Percentiles rank a stretch among this genome's conserved stretches.
Evolutionary conservation across 2,888 invertebrate genomes (phyloP).

Genomic region (Serrognathus titanus): DNA sequence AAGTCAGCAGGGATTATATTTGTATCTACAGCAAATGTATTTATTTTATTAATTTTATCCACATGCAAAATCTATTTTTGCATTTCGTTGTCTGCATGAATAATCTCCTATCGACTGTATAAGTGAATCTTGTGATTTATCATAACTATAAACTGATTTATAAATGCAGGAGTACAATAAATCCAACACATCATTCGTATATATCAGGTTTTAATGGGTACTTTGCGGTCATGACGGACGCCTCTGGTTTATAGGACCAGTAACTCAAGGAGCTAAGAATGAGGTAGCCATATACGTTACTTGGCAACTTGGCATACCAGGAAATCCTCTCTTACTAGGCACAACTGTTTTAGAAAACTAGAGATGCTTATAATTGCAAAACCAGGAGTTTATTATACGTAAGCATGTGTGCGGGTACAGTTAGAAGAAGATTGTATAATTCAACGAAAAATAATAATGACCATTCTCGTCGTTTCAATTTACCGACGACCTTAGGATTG

Average conservation of each 20-base stretch:
- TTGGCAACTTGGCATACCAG: slow-evolving; percentile 3
- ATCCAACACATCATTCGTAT: slow-evolving; percentile 22
- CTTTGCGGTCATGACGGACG: slow-evolving; percentile 19
- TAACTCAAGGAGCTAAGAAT: slow-evolving; percentile 9
- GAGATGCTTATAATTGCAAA: slow-evolving; percentile 3
- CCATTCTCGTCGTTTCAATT: neutral
- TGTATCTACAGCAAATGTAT: no score
- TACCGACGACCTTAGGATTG: no score
- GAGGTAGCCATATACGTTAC: slow-evolving; percentile 2
- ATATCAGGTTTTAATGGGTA: slow-evolving; percentile 20
- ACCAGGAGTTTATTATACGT: neutral
- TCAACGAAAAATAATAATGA: slow-evolving; percentile 1
- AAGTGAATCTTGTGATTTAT: slow-evolving; percentile 2
- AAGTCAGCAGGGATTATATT: no score
- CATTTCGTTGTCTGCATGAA: no score
- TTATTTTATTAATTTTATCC: no score
- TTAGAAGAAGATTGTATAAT: neutral
- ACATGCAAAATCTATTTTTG: neutral
- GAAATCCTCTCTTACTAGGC: neutral
- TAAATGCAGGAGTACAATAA: slow-evolving; percentile 10
- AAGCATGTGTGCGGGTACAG: neutral
- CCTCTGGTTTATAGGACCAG: slow-evolving; percentile 15
- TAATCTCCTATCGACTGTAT: neutral
- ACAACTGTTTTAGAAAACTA: slow-evolving; percentile 3
- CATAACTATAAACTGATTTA: slow-evolving; percentile 1